Conservation (phyloP, 1,140 invertebrate genomes). For the Brachionus rubens region DNA sequence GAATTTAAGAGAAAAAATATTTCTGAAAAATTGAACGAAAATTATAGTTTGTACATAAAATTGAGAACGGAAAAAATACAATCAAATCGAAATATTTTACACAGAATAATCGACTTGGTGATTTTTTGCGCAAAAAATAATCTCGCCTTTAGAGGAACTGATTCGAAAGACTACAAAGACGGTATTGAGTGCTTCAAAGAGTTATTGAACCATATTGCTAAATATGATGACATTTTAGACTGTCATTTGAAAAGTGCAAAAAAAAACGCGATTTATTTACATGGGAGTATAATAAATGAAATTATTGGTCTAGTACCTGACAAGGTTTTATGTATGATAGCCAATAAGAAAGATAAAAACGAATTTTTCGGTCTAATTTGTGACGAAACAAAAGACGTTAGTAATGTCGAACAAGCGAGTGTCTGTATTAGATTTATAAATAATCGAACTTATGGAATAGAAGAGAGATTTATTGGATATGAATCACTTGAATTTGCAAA, state of each 20-base stretch:
- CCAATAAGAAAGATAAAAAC: slow-evolving; percentile 3
- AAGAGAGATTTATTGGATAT: neutral
- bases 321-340: neutral
- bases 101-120: no score
- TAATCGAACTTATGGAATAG: no score
- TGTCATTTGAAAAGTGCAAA: no score
- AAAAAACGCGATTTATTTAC: neutral
- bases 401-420: slow-evolving; percentile 7
- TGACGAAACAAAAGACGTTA: neutral
- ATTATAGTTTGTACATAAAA: slow-evolving; percentile 16
- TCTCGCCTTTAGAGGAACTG: neutral
- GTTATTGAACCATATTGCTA: neutral
- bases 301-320: slow-evolving; percentile 2
- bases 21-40: slow-evolving; percentile 1
- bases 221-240: slow-evolving; percentile 2
- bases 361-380: slow-evolving; percentile 21
- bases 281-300: slow-evolving; percentile 3
- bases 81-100: slow-evolving; percentile 9
- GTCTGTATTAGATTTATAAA: slow-evolving; percentile 2
- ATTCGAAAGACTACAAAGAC: neutral
- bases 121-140: no score
- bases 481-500: slow-evolving; percentile 16
- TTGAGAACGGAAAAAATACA: neutral
- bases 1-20: slow-evolving; percentile 1
- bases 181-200: slow-evolving; percentile 4